Conservation (phyloP, 2,113 vertebrate species). For the Callopanchax toddi region DNA sequence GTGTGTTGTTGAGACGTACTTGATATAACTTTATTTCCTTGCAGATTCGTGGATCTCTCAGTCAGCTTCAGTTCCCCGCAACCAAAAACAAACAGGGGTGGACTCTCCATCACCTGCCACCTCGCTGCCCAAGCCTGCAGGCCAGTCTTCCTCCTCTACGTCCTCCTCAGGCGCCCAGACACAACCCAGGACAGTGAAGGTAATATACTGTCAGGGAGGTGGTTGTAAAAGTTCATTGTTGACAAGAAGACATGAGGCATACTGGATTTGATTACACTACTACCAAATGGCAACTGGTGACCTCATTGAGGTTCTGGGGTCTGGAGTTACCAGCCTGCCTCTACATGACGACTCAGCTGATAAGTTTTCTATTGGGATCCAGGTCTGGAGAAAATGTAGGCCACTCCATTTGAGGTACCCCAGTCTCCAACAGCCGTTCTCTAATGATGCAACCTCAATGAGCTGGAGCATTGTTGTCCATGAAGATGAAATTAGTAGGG, state of each 20-base stretch:
- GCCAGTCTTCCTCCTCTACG: constrained; percentile 87
- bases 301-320: too few relatives aligned
- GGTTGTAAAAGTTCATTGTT: neutral
- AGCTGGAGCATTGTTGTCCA: too few relatives aligned
- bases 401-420: too few relatives aligned
- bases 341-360: too few relatives aligned
- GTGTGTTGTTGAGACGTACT: neutral
- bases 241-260: neutral
- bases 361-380: too few relatives aligned
- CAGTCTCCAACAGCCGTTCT: too few relatives aligned
- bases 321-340: too few relatives aligned
- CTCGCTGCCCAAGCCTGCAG: constrained; percentile 89
- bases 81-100: constrained; percentile 94
- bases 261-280: neutral
- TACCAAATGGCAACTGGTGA: too few relatives aligned
- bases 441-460: too few relatives aligned
- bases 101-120: constrained; percentile 92
- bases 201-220: constrained; percentile 18
- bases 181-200: constrained; percentile 89
- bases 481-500: too few relatives aligned
- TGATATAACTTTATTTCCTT: neutral
- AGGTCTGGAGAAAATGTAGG: too few relatives aligned
- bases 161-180: constrained; percentile 87
- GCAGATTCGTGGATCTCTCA: constrained; percentile 98
- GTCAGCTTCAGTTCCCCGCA: constrained; percentile 95